phyloP scores from a whole-genome alignment of 2,888 invertebrate species.

The Stenotaenia linearis region DNA sequence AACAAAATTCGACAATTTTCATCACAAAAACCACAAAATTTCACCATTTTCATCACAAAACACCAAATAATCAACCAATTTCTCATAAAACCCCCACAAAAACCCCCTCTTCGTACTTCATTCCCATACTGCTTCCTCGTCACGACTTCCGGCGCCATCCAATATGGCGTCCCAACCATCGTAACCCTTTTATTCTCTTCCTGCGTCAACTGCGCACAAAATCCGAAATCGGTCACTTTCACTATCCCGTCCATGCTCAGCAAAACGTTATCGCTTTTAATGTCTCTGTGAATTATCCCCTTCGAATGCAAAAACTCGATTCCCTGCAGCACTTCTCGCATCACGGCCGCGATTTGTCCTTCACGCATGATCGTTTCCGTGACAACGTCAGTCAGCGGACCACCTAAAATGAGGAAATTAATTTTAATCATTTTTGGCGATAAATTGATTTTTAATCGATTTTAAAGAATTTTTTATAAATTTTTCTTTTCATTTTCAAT shows the following conservation, averaged over 20 bases:
- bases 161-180: constrained; percentile 96
- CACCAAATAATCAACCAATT: not conserved
- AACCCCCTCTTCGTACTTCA: constrained; percentile 50
- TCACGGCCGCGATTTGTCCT: constrained; percentile 91
- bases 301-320: constrained; percentile 79
- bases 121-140: constrained; percentile 89
- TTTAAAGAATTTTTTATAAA: no score
- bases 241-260: constrained; percentile 87
- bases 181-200: constrained; percentile 87
- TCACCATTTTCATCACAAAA: not conserved
- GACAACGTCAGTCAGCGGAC: constrained; percentile 93
- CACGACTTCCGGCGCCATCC: constrained; percentile 90
- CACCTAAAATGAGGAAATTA: constrained; percentile 58
- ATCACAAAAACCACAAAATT: not conserved
- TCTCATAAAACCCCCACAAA: not conserved
- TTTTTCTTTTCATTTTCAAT: no score
- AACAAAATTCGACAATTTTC: no score
- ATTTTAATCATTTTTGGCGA: no score
- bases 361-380: constrained; percentile 96
- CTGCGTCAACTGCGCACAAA: constrained; percentile 92
- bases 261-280: constrained; percentile 94
- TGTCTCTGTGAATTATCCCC: constrained; percentile 89
- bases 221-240: constrained; percentile 94
- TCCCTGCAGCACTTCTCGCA: constrained; percentile 80
- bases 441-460: no score